Evolutionary conservation across 2,888 invertebrate genomes (phyloP).

Genomic region (Crossocerus cetratus): DNA sequence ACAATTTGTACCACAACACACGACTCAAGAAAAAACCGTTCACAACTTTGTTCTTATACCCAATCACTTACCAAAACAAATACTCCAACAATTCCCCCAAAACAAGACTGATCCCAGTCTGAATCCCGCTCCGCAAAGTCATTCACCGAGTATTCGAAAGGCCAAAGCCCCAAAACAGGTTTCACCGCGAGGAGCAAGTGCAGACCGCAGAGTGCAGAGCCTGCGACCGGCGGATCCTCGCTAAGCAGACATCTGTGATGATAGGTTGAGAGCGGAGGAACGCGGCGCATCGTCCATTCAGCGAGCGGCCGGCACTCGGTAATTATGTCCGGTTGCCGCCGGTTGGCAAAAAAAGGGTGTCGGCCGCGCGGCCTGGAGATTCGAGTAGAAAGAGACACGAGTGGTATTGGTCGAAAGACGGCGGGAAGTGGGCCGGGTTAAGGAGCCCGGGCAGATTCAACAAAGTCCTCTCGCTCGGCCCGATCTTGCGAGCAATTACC

Average conservation of each 20-base stretch:
- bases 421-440: conserved; percentile 4
- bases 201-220: too few relatives aligned
- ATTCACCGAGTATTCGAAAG: too few relatives aligned
- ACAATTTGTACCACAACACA: too few relatives aligned
- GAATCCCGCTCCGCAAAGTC: too few relatives aligned
- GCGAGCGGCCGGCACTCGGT: conserved; percentile 61
- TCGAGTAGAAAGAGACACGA: conserved; percentile 14
- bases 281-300: conserved; percentile 61
- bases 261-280: conserved; percentile 62
- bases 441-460: conserved; percentile 48
- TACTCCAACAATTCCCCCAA: too few relatives aligned
- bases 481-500: conserved; percentile 69
- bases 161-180: too few relatives aligned
- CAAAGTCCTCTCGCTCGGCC: conserved; percentile 55
- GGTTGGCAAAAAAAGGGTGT: conserved; percentile 8
- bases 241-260: conserved; percentile 65
- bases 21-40: too few relatives aligned
- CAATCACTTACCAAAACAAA: too few relatives aligned
- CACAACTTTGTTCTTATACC: too few relatives aligned
- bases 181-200: too few relatives aligned
- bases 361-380: neutral
- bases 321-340: conserved; percentile 62
- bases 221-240: conserved; percentile 27
- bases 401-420: conserved; percentile 2
- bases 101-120: too few relatives aligned